Conservation (phyloP, 2,797 vertebrate genomes). For the Leptatherina wallacei region DNA sequence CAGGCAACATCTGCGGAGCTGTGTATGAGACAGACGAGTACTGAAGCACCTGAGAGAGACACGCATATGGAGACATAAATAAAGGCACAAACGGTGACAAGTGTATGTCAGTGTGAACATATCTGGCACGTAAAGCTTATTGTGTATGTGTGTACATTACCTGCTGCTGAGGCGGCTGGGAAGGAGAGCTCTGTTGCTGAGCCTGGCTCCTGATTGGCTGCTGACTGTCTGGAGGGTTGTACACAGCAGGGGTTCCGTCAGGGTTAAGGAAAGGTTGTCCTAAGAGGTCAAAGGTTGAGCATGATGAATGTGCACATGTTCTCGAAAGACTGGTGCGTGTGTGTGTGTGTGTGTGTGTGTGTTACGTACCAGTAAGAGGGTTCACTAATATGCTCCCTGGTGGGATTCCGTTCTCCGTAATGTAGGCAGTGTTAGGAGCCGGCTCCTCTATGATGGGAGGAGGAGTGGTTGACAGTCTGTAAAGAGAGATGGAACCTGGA, state of each 20-base stretch:
- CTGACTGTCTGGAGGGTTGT: constrained; percentile 91
- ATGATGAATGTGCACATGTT: constrained; percentile 21
- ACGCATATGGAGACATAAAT: constrained; percentile 64
- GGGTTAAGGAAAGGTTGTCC: constrained; percentile 96
- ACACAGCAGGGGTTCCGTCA: constrained; percentile 93
- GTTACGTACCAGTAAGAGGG: constrained; percentile 89
- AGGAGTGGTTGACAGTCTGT: constrained; percentile 78
- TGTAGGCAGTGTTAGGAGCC: constrained; percentile 86
- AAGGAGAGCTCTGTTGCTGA: constrained; percentile 74
- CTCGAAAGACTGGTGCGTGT: constrained; percentile 13
- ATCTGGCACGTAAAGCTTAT: constrained; percentile 7
- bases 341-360: constrained; percentile 16
- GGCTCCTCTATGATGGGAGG: constrained; percentile 82
- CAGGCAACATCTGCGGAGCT: constrained; percentile 90
- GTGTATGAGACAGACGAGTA: constrained; percentile 92
- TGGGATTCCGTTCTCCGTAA: constrained; percentile 92
- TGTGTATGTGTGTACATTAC: constrained; percentile 67
- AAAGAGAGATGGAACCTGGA: constrained; percentile 86
- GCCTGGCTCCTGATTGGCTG: constrained; percentile 85
- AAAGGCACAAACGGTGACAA: constrained; percentile 42
- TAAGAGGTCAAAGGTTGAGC: constrained; percentile 68
- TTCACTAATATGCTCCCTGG: constrained; percentile 96
- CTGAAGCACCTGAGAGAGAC: constrained; percentile 88
- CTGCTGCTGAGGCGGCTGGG: constrained; percentile 83
- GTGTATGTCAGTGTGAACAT: constrained; percentile 4